These are phyloP conservation scores for Lathronympha strigana DNA, from an alignment of 2,888 invertebrate genomes.

Conservation along the genomic window DNA sequence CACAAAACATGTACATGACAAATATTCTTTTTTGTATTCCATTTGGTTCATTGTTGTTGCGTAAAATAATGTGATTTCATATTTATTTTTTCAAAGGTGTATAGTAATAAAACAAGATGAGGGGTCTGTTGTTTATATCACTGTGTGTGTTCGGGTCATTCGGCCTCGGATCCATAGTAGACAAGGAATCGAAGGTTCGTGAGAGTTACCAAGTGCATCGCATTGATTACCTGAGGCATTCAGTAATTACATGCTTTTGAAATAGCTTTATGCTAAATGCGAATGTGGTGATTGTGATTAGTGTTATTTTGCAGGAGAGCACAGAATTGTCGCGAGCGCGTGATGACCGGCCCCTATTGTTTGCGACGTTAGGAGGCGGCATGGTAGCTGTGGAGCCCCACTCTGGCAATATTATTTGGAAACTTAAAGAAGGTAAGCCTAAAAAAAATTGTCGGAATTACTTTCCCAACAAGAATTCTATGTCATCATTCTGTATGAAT, in stretches of 20 bases:
- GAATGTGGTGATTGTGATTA: constrained; percentile 43
- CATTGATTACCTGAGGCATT: constrained; percentile 48
- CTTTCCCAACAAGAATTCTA: neutral
- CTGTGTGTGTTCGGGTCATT: constrained; percentile 65
- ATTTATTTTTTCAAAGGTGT: constrained; percentile 38
- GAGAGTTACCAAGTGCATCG: constrained; percentile 55
- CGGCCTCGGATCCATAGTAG: constrained; percentile 63
- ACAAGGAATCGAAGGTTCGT: constrained; percentile 70
- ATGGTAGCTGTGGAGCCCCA: constrained; percentile 95
- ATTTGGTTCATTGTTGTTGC: constrained; percentile 41
- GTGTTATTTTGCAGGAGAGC: constrained; percentile 73
- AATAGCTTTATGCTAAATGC: constrained; percentile 44
- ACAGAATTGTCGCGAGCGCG: constrained; percentile 87
- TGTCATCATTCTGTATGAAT: constrained; percentile 10
- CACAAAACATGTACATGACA: constrained; percentile 39
- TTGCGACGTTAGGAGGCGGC: constrained; percentile 97
- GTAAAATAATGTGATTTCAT: constrained; percentile 54
- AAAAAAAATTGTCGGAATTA: constrained; percentile 44
- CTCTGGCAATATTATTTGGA: constrained; percentile 95
- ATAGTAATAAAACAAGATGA: constrained; percentile 50
- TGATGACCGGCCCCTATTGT: constrained; percentile 90
- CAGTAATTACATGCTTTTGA: constrained; percentile 10
- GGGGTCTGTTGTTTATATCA: constrained; percentile 63
- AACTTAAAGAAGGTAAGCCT: constrained; percentile 92
- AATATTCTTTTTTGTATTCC: constrained; percentile 14